Conservation (phyloP, 2,888 invertebrate genomes). For the Yponomeuta evonymella region DNA sequence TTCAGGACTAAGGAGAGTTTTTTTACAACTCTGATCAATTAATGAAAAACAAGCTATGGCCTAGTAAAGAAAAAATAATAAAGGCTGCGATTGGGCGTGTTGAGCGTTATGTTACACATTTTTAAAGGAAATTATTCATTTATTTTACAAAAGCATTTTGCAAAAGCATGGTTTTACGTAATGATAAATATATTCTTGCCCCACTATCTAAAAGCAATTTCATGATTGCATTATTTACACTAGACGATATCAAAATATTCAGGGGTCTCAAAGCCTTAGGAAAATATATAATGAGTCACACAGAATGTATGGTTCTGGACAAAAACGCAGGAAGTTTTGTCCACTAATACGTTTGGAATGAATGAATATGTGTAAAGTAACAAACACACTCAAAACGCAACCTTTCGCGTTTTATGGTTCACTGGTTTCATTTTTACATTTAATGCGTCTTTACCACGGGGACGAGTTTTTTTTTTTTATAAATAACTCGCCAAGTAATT, state of each 20-base stretch:
- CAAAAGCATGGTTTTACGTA: not conserved
- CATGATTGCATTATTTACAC: not conserved
- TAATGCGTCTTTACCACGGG: too few relatives aligned
- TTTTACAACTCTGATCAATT: not conserved
- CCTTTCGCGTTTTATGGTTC: constrained; percentile 41
- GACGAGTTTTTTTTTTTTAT: too few relatives aligned
- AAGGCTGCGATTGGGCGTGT: not conserved
- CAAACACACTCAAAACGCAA: constrained; percentile 53
- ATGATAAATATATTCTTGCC: not conserved
- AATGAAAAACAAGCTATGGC: not conserved
- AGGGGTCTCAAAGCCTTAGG: not conserved
- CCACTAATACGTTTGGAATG: not conserved
- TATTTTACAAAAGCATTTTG: too few relatives aligned
- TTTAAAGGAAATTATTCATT: too few relatives aligned
- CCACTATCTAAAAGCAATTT: not conserved
- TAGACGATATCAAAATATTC: not conserved
- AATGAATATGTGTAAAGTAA: not conserved
- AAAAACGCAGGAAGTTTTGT: not conserved
- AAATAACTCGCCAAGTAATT: too few relatives aligned
- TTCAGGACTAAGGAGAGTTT: not conserved
- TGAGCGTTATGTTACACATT: not conserved
- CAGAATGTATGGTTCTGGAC: not conserved
- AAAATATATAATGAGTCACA: not conserved
- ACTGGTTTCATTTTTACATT: constrained; percentile 26
- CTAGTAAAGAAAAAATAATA: not conserved